Evolutionary conservation across 2,113 vertebrate genomes (phyloP).

Genomic region (Phyllostomus hastatus): DNA sequence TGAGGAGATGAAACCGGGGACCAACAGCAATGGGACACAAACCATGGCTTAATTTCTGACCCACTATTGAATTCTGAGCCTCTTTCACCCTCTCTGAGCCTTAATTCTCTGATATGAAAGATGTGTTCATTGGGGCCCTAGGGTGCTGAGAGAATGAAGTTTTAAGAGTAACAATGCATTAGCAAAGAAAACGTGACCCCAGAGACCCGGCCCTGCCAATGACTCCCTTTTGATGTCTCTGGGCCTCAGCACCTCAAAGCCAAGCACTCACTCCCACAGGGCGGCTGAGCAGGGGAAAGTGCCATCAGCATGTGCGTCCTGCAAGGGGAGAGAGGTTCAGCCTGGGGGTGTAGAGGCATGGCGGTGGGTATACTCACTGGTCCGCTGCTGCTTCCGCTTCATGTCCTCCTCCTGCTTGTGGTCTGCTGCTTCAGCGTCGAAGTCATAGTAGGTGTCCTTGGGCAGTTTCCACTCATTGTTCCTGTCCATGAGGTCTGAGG

Average conservation of each 20-base stretch:
- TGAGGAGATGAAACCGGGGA: not conserved
- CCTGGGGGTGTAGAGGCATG: not conserved
- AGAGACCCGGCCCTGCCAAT: not conserved
- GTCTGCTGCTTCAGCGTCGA: constrained; percentile 93
- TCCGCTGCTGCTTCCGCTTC: constrained; percentile 96
- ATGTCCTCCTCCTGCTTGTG: constrained; percentile 94
- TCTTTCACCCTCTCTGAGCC: not conserved
- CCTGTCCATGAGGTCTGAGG: constrained; percentile 96
- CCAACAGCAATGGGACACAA: not conserved
- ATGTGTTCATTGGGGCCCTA: not conserved
- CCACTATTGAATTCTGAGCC: not conserved
- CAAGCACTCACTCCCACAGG: not conserved
- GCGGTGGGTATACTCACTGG: constrained; percentile 85
- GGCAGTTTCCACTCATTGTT: constrained; percentile 98
- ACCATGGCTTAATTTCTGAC: not conserved
- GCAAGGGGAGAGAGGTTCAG: not conserved
- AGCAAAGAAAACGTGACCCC: not conserved
- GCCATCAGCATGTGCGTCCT: no score
- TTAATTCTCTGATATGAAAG: not conserved
- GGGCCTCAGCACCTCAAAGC: not conserved
- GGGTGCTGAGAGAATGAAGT: not conserved
- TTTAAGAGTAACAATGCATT: not conserved
- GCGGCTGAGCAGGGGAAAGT: not conserved
- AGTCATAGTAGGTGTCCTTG: constrained; percentile 97
- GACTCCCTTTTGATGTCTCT: not conserved